Conservation (phyloP, 2,888 invertebrate species). For the Chloroclystis v-ata region DNA sequence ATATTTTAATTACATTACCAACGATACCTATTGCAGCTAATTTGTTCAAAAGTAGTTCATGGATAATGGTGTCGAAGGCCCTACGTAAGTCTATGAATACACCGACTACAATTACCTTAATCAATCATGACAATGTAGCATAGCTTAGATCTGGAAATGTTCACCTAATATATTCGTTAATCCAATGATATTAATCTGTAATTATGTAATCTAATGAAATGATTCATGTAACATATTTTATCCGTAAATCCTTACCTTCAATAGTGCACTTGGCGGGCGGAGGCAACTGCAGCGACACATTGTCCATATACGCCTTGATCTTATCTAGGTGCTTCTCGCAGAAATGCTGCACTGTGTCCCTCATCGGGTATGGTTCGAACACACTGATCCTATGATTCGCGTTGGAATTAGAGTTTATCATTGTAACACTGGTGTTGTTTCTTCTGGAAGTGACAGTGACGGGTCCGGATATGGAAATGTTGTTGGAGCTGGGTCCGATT, state of each 20-base stretch:
- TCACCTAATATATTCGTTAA: no score
- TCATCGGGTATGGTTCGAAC: slow-evolving; percentile 93
- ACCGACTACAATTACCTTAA: no score
- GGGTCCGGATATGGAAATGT: slow-evolving; percentile 74
- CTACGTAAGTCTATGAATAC: no score
- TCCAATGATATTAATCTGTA: no score
- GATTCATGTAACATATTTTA: no score
- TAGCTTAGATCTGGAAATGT: no score
- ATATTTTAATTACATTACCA: no score
- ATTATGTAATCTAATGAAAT: no score
- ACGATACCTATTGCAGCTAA: no score
- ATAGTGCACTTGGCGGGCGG: slow-evolving; percentile 96
- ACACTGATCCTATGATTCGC: slow-evolving; percentile 84
- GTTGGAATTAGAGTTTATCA: slow-evolving; percentile 62
- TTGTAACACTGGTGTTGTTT: slow-evolving; percentile 87
- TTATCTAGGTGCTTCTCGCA: slow-evolving; percentile 96
- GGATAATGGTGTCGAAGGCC: no score
- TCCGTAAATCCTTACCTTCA: slow-evolving; percentile 80
- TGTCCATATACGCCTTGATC: slow-evolving; percentile 94
- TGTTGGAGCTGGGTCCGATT: slow-evolving; percentile 34
- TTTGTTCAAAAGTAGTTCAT: no score
- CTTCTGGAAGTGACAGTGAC: slow-evolving; percentile 80
- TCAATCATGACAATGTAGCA: no score
- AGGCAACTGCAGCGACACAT: slow-evolving; percentile 89
- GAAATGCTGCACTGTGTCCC: slow-evolving; percentile 95